These are phyloP conservation scores for Bibio marci DNA, from an alignment of 2,888 invertebrate species.

Conservation along the genomic window DNA sequence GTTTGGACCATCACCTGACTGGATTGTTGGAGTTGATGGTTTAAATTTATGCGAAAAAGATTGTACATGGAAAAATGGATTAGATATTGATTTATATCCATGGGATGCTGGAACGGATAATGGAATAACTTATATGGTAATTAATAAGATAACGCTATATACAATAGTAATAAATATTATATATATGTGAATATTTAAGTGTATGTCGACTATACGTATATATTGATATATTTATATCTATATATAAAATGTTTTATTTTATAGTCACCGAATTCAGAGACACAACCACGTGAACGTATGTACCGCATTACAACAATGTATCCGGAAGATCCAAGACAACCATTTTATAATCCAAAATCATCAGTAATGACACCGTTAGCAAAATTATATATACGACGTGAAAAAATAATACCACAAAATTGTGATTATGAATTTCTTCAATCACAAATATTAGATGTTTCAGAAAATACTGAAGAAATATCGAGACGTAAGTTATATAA, in stretches of 20 bases:
- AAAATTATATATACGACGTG: constrained; percentile 55
- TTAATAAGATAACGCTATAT: no score
- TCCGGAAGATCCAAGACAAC: constrained; percentile 81
- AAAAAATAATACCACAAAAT: constrained; percentile 51
- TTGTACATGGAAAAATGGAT: constrained; percentile 79
- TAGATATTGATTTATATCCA: constrained; percentile 72
- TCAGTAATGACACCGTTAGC: constrained; percentile 70
- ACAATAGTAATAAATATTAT: no score
- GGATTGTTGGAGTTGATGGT: constrained; percentile 87
- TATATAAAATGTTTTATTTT: not conserved
- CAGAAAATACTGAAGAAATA: constrained; percentile 49
- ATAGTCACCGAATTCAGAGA: constrained; percentile 63
- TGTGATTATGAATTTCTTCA: constrained; percentile 50
- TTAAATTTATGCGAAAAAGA: constrained; percentile 75
- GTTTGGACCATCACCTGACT: constrained; percentile 94
- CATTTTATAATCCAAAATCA: constrained; percentile 67
- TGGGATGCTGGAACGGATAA: constrained; percentile 94
- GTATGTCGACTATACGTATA: no score
- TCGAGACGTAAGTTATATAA: constrained; percentile 46
- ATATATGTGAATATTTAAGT: no score
- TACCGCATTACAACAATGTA: constrained; percentile 76
- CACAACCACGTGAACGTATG: constrained; percentile 67
- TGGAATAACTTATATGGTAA: constrained; percentile 80
- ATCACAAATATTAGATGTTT: constrained; percentile 39
- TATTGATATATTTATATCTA: no score